These are phyloP conservation scores for Spodoptera picta DNA, from an alignment of 2,888 invertebrate genomes.

Conservation along the genomic window DNA sequence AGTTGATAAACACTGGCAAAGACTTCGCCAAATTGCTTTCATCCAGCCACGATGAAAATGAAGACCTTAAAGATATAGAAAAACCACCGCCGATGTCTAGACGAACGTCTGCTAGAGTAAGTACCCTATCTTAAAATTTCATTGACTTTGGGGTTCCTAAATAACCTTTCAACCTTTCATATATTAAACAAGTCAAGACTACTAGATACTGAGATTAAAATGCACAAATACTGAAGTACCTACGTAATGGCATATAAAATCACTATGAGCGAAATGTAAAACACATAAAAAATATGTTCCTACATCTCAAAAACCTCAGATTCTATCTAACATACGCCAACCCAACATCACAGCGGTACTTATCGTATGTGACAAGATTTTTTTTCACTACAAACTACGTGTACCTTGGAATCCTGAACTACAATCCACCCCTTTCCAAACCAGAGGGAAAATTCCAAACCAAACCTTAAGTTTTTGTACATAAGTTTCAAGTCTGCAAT, in stretches of 20 bases:
- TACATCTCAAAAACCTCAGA: neutral
- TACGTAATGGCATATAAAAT: neutral
- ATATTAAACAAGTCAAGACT: no score
- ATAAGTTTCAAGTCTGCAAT: constrained; percentile 17
- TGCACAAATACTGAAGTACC: neutral
- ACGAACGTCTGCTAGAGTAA: constrained; percentile 81
- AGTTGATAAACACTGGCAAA: constrained; percentile 87
- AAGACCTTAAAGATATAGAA: constrained; percentile 72
- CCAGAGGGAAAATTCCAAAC: constrained; percentile 1
- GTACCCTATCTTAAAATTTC: constrained; percentile 26
- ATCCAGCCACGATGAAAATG: constrained; percentile 82
- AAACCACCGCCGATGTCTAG: constrained; percentile 76
- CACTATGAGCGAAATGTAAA: no score
- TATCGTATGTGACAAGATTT: constrained; percentile 31
- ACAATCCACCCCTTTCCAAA: constrained; percentile 7
- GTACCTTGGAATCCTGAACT: constrained; percentile 29
- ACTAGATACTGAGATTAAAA: neutral
- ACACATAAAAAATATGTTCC: constrained; percentile 3
- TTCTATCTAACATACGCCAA: constrained; percentile 25
- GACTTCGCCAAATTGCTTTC: constrained; percentile 89
- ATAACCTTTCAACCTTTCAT: no score
- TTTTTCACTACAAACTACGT: constrained; percentile 29
- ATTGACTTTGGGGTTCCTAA: no score
- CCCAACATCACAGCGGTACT: constrained; percentile 15
- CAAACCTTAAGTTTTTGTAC: neutral